Evolutionary conservation across 2,888 invertebrate species (phyloP), one percentile per base, ranked within the genome.

Genomic region (Xylota sylvarum): DNA sequence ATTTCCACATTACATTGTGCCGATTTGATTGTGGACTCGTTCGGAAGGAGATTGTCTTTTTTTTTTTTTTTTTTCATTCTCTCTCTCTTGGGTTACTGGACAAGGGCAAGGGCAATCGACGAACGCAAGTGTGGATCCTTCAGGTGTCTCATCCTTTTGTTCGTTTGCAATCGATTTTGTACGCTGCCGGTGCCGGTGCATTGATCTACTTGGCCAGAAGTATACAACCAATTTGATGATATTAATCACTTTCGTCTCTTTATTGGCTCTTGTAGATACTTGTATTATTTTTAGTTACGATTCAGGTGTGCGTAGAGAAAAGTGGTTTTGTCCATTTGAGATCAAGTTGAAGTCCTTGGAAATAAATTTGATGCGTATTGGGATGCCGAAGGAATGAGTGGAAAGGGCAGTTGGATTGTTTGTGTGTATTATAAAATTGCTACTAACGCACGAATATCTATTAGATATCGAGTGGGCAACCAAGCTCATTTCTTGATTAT

Each of bases 211-310:
- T 76, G 56, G 27, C 50, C 35, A 46, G 30, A 46, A 48, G 30
- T 40, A 35, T 69, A 46, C 37, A 76, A 40, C 79, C 62, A 79
- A 62, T 79, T 79, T 84, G 79, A 84, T 79, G 79, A 74, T 79
- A 84, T 79, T 84, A 79, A 84, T 84, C 79, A 84, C 73, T 80
- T 84, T 69, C 30, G 70, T 56, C 46, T 40, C 48, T 55, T 60
- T 69, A 55, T 62, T 78, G 43, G 32, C 60, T n/a, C n/a, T 73
- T 72, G 48, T 27, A 56, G 7, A 40, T 40, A 2, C 2, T 43
- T 0, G 2, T 69, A 69, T 55, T 23, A 35, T 65, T 37, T 78
- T 52, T 14, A 55, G 52, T 65, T 73, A 64, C 81, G 40, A 58
- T 37, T 67, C 80, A 79, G 74, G 79, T 69, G 80, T 50, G 23